Conservation (phyloP, 2,888 invertebrate species). For the Catocala sponsa region DNA sequence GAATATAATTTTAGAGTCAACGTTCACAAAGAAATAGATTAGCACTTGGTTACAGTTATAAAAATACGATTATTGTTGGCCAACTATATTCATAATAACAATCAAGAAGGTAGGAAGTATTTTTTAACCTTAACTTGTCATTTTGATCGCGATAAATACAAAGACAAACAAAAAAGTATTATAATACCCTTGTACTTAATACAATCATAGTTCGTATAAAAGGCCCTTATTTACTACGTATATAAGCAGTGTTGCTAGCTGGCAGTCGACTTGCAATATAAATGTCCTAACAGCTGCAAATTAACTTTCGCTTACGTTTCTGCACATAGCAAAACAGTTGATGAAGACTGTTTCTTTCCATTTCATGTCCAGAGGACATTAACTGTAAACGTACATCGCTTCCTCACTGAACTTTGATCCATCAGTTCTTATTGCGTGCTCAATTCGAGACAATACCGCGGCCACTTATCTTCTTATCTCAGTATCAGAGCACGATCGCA, state of each 20-base stretch:
- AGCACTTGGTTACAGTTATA: neutral
- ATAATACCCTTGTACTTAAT: too few species aligned
- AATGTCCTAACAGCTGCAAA: slow-evolving; percentile 14
- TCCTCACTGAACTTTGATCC: slow-evolving; percentile 53
- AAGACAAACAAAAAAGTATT: slow-evolving; percentile 4
- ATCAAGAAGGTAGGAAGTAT: slow-evolving; percentile 36
- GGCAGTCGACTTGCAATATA: neutral
- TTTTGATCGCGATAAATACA: slow-evolving; percentile 25
- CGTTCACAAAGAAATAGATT: slow-evolving; percentile 38
- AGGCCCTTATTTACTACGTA: too few species aligned
- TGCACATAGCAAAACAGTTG: neutral
- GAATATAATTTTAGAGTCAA: neutral
- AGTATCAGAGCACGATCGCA: slow-evolving; percentile 75
- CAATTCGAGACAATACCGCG: slow-evolving; percentile 76
- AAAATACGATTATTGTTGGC: slow-evolving; percentile 28
- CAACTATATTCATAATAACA: slow-evolving; percentile 21
- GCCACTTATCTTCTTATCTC: slow-evolving; percentile 75
- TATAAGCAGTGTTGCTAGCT: too few species aligned
- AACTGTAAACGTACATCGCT: slow-evolving; percentile 20
- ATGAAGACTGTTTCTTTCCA: slow-evolving; percentile 5
- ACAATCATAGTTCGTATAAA: too few species aligned
- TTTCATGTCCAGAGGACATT: slow-evolving; percentile 16
- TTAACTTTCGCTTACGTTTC: slow-evolving; percentile 7
- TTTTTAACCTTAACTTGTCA: slow-evolving; percentile 39
- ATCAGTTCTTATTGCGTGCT: slow-evolving; percentile 63